Evolutionary conservation across 2,797 vertebrate genomes (phyloP), one percentile per base, ranked within the genome.

Genomic region (Philypnodon macrostomus): DNA sequence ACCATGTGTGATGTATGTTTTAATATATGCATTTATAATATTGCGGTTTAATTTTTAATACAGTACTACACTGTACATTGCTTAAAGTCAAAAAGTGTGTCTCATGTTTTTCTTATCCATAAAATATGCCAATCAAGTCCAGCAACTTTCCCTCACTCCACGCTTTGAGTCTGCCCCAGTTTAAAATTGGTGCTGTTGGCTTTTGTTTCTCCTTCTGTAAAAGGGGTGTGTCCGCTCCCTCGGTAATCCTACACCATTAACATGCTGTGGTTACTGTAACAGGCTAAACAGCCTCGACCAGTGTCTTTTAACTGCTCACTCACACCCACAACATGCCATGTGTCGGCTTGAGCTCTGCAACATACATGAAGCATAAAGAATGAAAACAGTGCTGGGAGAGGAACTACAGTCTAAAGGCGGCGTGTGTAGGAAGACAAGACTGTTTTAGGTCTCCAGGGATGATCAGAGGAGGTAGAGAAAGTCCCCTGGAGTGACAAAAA

Each of bases 211-310:
- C 58, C 62, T 46, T 66, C 42, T 66, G 70, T 77, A 58, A 77
- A 87, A 39, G 80, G 84, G 93, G 91, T 91, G 91, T 90, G 85
- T 88, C 88, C 8, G 45, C n/a, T n/a, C 71, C 84, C 39, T 70
- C 72, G 65, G 95, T 95, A 97, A 98, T 88, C 81, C 90, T 92
- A 96, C 91, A 96, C 95, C 67, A 81, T 80, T 86, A 88, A 92
- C 87, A 73, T 90, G 82, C 85, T 55, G 69, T 78, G 68, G 67
- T 90, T 89, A 82, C 84, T 84, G 73, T 86, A 86, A 90, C 92
- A 89, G 87, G 90, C 90, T 90, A 81, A 92, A 92, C 94, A 92
- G 95, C 93, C 91, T 91, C 71, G 69, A 75, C 86, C 75, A 90
- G 91, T 87, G 86, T 88, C 87, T 68, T 64, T 70, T 12, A 68